phyloP scores from a whole-genome alignment of 2,113 vertebrate genomes.

The Argyrosomus japonicus region DNA sequence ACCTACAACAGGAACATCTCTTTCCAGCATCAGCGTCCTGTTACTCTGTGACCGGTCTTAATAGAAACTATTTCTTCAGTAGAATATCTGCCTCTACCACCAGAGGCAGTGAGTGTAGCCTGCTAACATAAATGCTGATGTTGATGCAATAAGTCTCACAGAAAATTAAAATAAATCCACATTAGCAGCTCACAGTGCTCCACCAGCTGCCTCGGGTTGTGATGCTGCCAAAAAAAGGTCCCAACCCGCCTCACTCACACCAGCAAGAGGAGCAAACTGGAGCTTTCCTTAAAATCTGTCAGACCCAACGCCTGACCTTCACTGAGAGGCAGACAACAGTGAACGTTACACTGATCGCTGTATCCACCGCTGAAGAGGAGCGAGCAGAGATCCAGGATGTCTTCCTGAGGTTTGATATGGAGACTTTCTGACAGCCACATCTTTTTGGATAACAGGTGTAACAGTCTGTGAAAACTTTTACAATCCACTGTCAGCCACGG shows the following conservation, averaged over 20 bases:
- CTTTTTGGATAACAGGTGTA: constrained; percentile 45
- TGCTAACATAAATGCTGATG: constrained; percentile 5
- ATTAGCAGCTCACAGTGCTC: not conserved
- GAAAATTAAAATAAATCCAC: not conserved
- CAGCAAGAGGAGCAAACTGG: constrained; percentile 12
- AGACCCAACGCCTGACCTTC: constrained; percentile 25
- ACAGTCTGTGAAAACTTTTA: not conserved
- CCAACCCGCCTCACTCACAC: constrained; percentile 29
- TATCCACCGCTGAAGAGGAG: not conserved
- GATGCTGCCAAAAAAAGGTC: constrained; percentile 35
- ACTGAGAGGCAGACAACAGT: not conserved
- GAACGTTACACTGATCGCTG: constrained; percentile 18
- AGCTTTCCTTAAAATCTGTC: constrained; percentile 34
- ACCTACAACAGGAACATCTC: not conserved
- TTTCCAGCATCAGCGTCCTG: not conserved
- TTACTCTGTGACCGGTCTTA: not conserved
- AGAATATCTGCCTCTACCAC: not conserved
- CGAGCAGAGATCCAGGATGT: not conserved
- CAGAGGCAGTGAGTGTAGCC: not conserved
- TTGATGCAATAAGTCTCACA: not conserved
- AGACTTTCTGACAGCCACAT: constrained; percentile 52
- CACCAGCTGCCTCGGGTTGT: not conserved
- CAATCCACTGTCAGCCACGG: not conserved
- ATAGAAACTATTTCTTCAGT: not conserved
- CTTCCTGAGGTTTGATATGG: constrained; percentile 35